Evolutionary conservation across 1,140 invertebrate genomes (phyloP).

Genomic region (Physella acuta): DNA sequence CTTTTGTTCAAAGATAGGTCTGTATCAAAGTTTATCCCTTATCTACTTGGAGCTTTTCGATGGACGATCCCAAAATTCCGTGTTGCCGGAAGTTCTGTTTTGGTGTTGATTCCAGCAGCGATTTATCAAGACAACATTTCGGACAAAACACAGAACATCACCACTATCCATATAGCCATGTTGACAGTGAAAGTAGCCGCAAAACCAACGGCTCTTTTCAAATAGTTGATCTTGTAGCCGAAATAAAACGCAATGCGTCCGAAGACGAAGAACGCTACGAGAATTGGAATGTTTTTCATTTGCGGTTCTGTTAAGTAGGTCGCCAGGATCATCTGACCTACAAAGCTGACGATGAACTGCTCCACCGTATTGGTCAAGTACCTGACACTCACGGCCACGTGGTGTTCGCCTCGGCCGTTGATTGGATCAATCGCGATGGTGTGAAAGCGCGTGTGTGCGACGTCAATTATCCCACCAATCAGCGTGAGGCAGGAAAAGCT

Average conservation of each 20-base stretch:
- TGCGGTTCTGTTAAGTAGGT: constrained; percentile 22
- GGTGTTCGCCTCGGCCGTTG: constrained; percentile 22
- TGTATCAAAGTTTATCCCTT: too few relatives aligned
- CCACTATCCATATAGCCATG: background rate
- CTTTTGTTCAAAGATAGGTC: too few relatives aligned
- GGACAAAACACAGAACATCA: background rate
- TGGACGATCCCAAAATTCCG: too few relatives aligned
- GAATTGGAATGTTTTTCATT: constrained; percentile 23
- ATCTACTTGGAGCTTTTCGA: too few relatives aligned
- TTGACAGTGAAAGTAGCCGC: background rate
- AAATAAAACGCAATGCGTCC: constrained; percentile 20
- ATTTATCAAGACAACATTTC: constrained; percentile 1
- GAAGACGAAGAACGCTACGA: constrained; percentile 17
- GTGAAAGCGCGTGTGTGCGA: constrained; percentile 7
- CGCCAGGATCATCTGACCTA: constrained; percentile 19
- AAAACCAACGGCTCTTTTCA: constrained; percentile 17
- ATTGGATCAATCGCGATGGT: constrained; percentile 27
- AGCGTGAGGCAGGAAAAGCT: constrained; percentile 12
- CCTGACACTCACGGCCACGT: background rate
- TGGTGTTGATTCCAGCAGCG: too few relatives aligned
- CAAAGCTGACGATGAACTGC: constrained; percentile 13
- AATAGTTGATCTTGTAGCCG: constrained; percentile 15
- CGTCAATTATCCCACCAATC: constrained; percentile 1
- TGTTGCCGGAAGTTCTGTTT: too few relatives aligned
- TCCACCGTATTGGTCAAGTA: constrained; percentile 22